Base-by-base conservation (phyloP, 2,113 vertebrate species). In the Xenopus tropicalis region DNA sequence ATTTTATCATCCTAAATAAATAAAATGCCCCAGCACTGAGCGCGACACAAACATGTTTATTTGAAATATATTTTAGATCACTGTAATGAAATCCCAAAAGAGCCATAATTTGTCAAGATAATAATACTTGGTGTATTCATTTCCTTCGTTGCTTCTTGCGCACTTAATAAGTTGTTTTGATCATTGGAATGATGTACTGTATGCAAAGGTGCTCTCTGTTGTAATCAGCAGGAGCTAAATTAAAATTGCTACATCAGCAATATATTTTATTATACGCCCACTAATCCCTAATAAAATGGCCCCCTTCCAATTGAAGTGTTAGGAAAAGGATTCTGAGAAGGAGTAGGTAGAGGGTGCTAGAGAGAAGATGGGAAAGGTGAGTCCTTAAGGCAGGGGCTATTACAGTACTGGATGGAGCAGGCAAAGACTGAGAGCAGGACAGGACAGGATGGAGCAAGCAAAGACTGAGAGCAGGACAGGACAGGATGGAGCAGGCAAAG, bases 1-100 rank as follows among this genome's bases (percentile, higher is more conserved):
- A n/a, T 59, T 71, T 71, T 71, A 71, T 71, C 48, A 63, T 63
- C 24, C 11, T 61, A 1, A 21, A n/a, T 61, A 62, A 71, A 51
- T 62, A 63, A 71, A 62, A 71, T 25, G 51, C 51, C 29, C 46
- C 70, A 42, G 46, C 70, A 16, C 46, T 14, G 46, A 62, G 51
- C 59, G 16, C 24, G 22, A 52, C 46, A 52, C 8, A 51, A 61
- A 29, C 46, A 24, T 52, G 44, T 71, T 63, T 12, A 44, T 71
- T 71, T 52, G 11, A 11, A 63, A 71, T 71, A 63, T 63, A 61
- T 63, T 71, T 46, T 17, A n/a, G 19, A 71, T 62, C 44, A 61
- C 44, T n/a, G 19, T 52, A 59, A 13, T 54, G 22, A 63, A 52
- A 52, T 71, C 70, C 59, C 59, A 21, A 23, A 16, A 52, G 59